Percentiles rank a stretch among this genome's conserved stretches.
Evolutionary conservation across 1,140 invertebrate species (phyloP).

Genomic region (Tenebrio molitor): DNA sequence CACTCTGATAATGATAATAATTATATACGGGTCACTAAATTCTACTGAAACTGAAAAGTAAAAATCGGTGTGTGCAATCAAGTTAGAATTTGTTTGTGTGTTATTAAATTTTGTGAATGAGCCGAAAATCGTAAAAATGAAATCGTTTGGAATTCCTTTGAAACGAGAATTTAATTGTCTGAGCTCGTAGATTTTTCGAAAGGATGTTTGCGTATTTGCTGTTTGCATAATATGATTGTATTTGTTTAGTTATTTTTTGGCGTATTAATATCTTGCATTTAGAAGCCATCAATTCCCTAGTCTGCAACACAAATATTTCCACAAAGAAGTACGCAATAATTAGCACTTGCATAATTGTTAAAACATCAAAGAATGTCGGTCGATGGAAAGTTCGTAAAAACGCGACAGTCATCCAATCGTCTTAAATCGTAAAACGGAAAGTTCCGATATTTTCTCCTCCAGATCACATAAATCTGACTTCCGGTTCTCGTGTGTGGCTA

Average conservation of each 20-base stretch:
- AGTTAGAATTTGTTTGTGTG: too few relatives aligned
- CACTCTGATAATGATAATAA: neutral
- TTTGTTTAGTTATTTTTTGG: too few relatives aligned
- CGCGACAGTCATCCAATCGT: neutral
- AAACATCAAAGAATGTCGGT: neutral
- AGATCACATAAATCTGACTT: conserved; percentile 31
- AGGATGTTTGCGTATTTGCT: too few relatives aligned
- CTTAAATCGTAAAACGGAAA: neutral
- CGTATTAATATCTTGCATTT: too few relatives aligned
- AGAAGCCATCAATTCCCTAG: too few relatives aligned
- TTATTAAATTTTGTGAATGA: too few relatives aligned
- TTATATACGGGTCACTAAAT: neutral
- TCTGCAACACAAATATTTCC: conserved; percentile 1
- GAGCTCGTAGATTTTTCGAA: too few relatives aligned
- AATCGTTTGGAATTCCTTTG: too few relatives aligned
- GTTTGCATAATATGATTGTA: too few relatives aligned
- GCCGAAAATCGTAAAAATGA: too few relatives aligned
- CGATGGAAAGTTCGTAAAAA: conserved; percentile 7
- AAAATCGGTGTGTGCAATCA: too few relatives aligned
- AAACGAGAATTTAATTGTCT: too few relatives aligned
- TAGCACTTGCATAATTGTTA: neutral
- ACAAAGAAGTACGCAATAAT: conserved; percentile 1
- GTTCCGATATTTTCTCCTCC: conserved; percentile 23
- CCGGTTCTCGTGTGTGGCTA: conserved; percentile 12
- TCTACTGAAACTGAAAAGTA: neutral